Conservation (phyloP, 1,140 invertebrate genomes). For the Ceratina japonica region DNA sequence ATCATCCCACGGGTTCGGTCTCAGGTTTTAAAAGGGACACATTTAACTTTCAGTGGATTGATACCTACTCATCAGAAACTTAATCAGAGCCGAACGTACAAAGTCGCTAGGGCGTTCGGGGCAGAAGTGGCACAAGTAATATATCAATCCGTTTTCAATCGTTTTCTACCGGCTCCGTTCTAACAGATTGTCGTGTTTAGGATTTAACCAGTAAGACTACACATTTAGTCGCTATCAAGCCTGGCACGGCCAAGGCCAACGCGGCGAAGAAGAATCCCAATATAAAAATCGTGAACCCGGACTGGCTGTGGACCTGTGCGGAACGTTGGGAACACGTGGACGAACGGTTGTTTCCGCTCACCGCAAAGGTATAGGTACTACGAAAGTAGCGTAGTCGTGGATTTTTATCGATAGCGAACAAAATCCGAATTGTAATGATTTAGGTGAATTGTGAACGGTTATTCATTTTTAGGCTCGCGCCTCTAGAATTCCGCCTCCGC, state of each 20-base stretch:
- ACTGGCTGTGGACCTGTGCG: slow-evolving; percentile 96
- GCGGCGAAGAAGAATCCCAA: slow-evolving; percentile 85
- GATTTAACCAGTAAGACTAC: slow-evolving; percentile 88
- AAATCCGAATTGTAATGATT: too few relatives aligned
- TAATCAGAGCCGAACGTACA: slow-evolving; percentile 90
- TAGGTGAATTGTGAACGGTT: not conserved
- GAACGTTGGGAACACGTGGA: slow-evolving; percentile 96
- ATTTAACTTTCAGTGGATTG: slow-evolving; percentile 95
- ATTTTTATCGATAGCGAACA: not conserved
- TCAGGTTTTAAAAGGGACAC: slow-evolving; percentile 89
- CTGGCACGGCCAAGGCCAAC: slow-evolving; percentile 92
- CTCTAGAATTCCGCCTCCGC: slow-evolving; percentile 86
- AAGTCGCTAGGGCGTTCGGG: slow-evolving; percentile 91
- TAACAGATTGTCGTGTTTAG: slow-evolving; percentile 76
- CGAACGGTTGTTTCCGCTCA: slow-evolving; percentile 88
- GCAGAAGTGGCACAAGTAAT: slow-evolving; percentile 85
- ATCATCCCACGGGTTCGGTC: slow-evolving; percentile 92
- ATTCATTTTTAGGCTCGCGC: slow-evolving; percentile 68
- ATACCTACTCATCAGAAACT: slow-evolving; percentile 93
- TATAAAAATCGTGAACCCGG: slow-evolving; percentile 92
- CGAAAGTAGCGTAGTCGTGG: not conserved
- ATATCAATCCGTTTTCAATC: not conserved
- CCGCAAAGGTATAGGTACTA: slow-evolving; percentile 65
- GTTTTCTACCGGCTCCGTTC: slow-evolving; percentile 2
- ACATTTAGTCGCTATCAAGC: slow-evolving; percentile 94